Percentiles rank a stretch among this genome's conserved stretches.
Evolutionary conservation across 2,888 invertebrate species (phyloP).

Genomic region (Carcina quercana): DNA sequence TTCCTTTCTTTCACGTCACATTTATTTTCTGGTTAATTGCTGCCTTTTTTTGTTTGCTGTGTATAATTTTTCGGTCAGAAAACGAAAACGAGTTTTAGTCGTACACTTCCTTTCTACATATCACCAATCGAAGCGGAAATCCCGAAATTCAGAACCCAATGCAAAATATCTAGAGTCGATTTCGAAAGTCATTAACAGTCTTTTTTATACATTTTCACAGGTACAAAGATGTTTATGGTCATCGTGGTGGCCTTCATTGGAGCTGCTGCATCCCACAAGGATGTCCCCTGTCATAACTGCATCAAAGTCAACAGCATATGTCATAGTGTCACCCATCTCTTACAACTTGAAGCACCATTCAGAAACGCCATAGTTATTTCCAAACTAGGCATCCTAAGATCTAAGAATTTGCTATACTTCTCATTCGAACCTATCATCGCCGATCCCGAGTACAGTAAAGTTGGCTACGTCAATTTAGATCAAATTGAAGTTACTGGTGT

Average conservation of each 20-base stretch:
- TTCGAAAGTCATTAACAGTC: neutral
- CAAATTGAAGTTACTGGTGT: conserved; percentile 26
- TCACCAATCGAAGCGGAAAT: no score
- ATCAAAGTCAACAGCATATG: conserved; percentile 39
- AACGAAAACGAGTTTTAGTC: no score
- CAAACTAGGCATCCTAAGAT: conserved; percentile 25
- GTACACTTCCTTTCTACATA: no score
- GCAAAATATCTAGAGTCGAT: neutral
- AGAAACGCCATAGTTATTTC: conserved; percentile 43
- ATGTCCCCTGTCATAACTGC: conserved; percentile 33
- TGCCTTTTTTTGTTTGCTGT: no score
- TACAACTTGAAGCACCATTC: conserved; percentile 47
- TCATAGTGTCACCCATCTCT: conserved; percentile 40
- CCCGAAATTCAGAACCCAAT: neutral
- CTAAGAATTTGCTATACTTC: conserved; percentile 33
- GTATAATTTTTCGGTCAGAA: no score
- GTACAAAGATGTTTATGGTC: conserved; percentile 28
- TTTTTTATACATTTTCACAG: conserved; percentile 18
- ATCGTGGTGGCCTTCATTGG: conserved; percentile 25
- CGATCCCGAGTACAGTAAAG: conserved; percentile 51
- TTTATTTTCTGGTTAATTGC: no score
- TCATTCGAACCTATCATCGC: conserved; percentile 50
- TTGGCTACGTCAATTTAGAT: conserved; percentile 46
- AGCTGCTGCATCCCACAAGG: conserved; percentile 21
- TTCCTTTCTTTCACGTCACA: no score